Evolutionary conservation across 1,140 invertebrate genomes (phyloP).

Genomic region (Philaenus spumarius): DNA sequence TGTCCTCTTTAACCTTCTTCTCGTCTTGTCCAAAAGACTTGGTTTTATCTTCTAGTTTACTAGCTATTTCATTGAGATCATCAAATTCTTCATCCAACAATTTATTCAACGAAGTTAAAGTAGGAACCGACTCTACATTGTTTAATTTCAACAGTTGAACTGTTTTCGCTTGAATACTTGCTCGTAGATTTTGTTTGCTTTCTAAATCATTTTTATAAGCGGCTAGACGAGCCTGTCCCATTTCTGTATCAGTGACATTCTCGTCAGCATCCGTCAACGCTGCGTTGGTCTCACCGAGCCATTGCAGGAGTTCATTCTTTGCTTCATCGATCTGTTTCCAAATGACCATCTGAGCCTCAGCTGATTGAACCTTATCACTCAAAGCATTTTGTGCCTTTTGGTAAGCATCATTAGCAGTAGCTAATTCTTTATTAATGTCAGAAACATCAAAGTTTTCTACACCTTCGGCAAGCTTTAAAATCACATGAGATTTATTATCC

Average conservation of each 20-base stretch:
- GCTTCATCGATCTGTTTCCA: conserved; percentile 88
- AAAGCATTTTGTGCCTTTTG: conserved; percentile 62
- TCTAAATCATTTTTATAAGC: conserved; percentile 84
- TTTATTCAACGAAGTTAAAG: conserved; percentile 58
- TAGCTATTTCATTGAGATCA: conserved; percentile 62
- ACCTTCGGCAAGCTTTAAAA: conserved; percentile 61
- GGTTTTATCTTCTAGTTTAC: conserved; percentile 64
- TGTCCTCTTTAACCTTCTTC: conserved; percentile 57
- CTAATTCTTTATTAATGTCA: conserved; percentile 55
- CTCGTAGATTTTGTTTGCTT: conserved; percentile 62
- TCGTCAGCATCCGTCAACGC: conserved; percentile 64
- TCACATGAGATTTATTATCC: conserved; percentile 60
- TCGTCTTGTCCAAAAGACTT: conserved; percentile 66
- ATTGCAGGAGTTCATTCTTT: conserved; percentile 72
- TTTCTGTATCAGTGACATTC: conserved; percentile 70
- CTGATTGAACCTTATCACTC: conserved; percentile 61
- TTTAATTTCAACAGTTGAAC: conserved; percentile 75
- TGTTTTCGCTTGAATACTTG: conserved; percentile 69
- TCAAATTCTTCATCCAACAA: conserved; percentile 72
- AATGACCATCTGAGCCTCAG: conserved; percentile 80
- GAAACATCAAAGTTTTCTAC: conserved; percentile 59
- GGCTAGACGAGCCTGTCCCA: conserved; percentile 63
- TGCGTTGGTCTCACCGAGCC: conserved; percentile 75
- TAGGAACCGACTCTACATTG: conserved; percentile 58
- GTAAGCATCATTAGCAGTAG: conserved; percentile 60